These are phyloP conservation scores for Sebastes steindachneri DNA, from an alignment of 2,797 vertebrate genomes.

Conservation along the genomic window DNA sequence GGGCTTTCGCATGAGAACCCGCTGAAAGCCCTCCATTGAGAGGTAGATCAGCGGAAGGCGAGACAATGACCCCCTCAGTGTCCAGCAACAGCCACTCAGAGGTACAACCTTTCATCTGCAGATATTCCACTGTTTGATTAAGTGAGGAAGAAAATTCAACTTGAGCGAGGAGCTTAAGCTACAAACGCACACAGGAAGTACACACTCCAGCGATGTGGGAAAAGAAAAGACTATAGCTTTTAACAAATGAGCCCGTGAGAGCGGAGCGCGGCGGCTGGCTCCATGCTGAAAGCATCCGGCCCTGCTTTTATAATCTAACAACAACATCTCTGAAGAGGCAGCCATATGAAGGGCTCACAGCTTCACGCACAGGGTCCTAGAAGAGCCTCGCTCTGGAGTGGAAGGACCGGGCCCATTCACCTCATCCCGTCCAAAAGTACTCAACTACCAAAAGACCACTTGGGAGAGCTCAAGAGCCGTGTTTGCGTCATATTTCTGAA, in stretches of 20 bases:
- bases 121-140: constrained; percentile 80
- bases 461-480: constrained; percentile 67
- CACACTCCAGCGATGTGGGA: constrained; percentile 79
- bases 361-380: constrained; percentile 69
- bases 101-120: constrained; percentile 78
- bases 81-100: constrained; percentile 73
- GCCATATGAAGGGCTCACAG: constrained; percentile 73
- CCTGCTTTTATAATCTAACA: constrained; percentile 82
- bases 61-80: constrained; percentile 79
- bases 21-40: constrained; percentile 73
- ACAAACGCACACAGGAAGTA: constrained; percentile 82
- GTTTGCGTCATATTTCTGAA: constrained; percentile 79
- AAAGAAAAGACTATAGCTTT: constrained; percentile 74
- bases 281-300: constrained; percentile 84
- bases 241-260: constrained; percentile 81
- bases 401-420: constrained; percentile 76
- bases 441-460: constrained; percentile 80
- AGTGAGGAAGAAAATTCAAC: constrained; percentile 79
- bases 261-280: constrained; percentile 74
- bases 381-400: constrained; percentile 71
- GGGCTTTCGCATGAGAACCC: constrained; percentile 72
- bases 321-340: constrained; percentile 83
- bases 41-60: constrained; percentile 72
- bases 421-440: constrained; percentile 73
- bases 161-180: constrained; percentile 69